Evolutionary conservation across 2,888 invertebrate genomes (phyloP).

Genomic region (Heliothis peltigera): DNA sequence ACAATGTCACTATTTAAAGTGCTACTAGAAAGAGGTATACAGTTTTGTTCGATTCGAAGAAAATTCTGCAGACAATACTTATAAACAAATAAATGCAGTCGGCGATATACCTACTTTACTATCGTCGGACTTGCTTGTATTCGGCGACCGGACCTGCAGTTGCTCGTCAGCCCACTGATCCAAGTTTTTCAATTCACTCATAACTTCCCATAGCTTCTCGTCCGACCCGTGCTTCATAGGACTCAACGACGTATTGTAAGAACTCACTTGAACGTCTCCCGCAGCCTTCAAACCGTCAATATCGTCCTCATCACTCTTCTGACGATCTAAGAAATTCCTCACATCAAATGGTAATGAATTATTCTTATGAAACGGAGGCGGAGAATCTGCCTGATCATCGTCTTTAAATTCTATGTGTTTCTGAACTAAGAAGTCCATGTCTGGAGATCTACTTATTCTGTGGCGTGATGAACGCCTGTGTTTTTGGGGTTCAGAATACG

Average conservation of each 20-base stretch:
- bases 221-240: conserved; percentile 70
- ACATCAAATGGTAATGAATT: conserved; percentile 79
- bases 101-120: conserved; percentile 74
- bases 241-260: conserved; percentile 68
- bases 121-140: conserved; percentile 79
- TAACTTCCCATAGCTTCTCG: conserved; percentile 83
- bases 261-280: conserved; percentile 70
- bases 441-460: conserved; percentile 69
- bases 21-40: conserved; percentile 39
- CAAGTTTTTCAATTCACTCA: conserved; percentile 83
- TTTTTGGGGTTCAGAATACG: conserved; percentile 75
- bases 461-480: conserved; percentile 65
- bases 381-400: conserved; percentile 71
- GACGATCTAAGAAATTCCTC: conserved; percentile 72
- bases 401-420: conserved; percentile 82
- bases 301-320: conserved; percentile 69
- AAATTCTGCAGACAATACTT: conserved; percentile 46
- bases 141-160: conserved; percentile 72
- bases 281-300: conserved; percentile 72
- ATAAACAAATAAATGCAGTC: conserved; percentile 32
- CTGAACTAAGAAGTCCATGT: conserved; percentile 72
- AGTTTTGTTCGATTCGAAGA: conserved; percentile 42
- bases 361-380: conserved; percentile 80
- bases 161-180: conserved; percentile 86
- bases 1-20: conserved; percentile 28